Conservation (phyloP, 2,113 vertebrate genomes). For the Sinocyclocheilus anshuiensis region DNA sequence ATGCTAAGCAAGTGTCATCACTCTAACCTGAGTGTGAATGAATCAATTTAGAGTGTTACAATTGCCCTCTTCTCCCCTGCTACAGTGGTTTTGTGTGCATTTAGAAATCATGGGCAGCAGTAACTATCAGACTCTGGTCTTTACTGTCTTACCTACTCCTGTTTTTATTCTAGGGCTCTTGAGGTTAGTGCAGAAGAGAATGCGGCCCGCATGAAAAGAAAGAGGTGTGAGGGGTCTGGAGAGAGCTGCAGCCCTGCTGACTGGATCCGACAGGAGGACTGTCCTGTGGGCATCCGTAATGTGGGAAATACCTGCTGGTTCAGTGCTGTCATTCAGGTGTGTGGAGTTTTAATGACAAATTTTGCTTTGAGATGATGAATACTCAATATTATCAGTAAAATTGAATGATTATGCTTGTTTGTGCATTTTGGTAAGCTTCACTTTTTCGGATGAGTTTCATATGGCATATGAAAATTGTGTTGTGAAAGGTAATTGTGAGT, state of each 20-base stretch:
- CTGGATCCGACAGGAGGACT: slow-evolving; percentile 86
- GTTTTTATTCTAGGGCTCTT: slow-evolving; percentile 71
- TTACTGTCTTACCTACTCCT: neutral
- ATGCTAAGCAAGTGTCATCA: neutral
- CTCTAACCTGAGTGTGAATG: neutral
- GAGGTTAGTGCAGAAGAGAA: slow-evolving; percentile 78
- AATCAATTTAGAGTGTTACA: neutral
- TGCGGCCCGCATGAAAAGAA: slow-evolving; percentile 85
- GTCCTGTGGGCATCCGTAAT: slow-evolving; percentile 94
- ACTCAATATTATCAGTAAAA: no score
- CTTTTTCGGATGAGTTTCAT: neutral
- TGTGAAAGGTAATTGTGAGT: neutral
- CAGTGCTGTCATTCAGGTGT: slow-evolving; percentile 96
- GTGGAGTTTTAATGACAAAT: neutral
- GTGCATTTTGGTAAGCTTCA: neutral
- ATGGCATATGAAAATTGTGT: neutral
- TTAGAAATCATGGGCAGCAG: neutral
- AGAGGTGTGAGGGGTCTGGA: slow-evolving; percentile 85
- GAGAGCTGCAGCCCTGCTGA: slow-evolving; percentile 81
- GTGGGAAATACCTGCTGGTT: slow-evolving; percentile 98
- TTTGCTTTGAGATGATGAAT: neutral
- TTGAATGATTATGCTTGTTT: neutral
- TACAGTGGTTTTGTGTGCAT: neutral
- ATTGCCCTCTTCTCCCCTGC: neutral
- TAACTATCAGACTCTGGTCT: neutral